These are phyloP conservation scores for Chorisops tibialis DNA, from an alignment of 2,888 invertebrate species.

Conservation along the genomic window DNA sequence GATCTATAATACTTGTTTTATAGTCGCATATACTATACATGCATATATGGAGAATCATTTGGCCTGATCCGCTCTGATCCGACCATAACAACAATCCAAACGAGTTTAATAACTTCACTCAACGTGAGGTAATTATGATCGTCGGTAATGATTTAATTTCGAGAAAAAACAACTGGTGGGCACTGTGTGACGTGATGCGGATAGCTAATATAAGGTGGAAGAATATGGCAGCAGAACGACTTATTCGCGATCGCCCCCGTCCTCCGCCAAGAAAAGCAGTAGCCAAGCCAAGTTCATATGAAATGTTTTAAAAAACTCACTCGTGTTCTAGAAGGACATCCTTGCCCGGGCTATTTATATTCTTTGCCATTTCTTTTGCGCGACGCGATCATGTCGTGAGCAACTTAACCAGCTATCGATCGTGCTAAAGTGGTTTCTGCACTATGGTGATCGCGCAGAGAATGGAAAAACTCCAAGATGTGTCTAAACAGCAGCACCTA, in stretches of 20 bases:
- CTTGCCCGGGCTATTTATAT: too few species aligned
- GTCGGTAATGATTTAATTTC: constrained; percentile 28
- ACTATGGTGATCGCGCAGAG: constrained; percentile 7
- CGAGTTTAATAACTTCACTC: constrained; percentile 31
- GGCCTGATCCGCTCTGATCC: too few species aligned
- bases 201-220: background rate
- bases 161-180: constrained; percentile 21
- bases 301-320: too few species aligned
- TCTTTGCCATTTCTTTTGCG: background rate
- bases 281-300: too few species aligned
- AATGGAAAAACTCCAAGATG: constrained; percentile 15
- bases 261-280: too few species aligned
- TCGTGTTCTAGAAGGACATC: too few species aligned
- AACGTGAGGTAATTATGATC: constrained; percentile 29
- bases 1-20: too few species aligned
- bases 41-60: too few species aligned
- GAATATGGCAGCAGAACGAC: background rate
- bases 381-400: constrained; percentile 14
- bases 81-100: constrained; percentile 13
- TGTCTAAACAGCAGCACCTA: constrained; percentile 23
- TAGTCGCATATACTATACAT: too few species aligned
- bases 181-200: background rate
- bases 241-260: background rate
- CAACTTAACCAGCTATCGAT: constrained; percentile 23
- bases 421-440: constrained; percentile 22